phyloP scores from a whole-genome alignment of 2,113 vertebrate genomes.

The Echinops telfairi region DNA sequence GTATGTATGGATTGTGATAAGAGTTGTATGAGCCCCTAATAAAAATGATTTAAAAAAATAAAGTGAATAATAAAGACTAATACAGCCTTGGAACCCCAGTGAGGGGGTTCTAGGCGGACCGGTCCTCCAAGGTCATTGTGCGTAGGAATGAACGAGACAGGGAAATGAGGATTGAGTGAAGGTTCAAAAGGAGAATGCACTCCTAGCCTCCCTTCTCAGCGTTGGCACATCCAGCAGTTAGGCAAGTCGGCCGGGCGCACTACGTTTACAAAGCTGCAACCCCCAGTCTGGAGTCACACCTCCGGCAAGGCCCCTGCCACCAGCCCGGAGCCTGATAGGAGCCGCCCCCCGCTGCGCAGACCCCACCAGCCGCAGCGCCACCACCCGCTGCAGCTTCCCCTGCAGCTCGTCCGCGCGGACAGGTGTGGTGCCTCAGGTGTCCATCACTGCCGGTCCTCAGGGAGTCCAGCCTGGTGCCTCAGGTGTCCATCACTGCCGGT shows the following conservation, averaged over 20 bases:
- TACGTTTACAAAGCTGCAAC: conserved; percentile 89
- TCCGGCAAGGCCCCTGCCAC: conserved; percentile 93
- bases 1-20: too few species aligned
- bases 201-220: too few species aligned
- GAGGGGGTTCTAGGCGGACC: too few species aligned
- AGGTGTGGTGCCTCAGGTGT: conserved; percentile 95
- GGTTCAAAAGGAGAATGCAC: too few species aligned
- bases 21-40: too few species aligned
- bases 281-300: conserved; percentile 92
- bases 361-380: conserved; percentile 85
- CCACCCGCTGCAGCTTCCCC: conserved; percentile 89
- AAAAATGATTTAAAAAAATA: too few species aligned
- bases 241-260: fast-evolving
- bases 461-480: conserved; percentile 90
- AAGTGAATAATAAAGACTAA: too few species aligned
- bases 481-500: conserved; percentile 94
- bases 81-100: too few species aligned
- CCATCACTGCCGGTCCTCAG: conserved; percentile 91
- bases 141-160: too few species aligned
- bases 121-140: not conserved
- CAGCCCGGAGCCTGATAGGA: conserved; percentile 81
- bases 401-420: conserved; percentile 90
- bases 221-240: fast-evolving
- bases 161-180: too few species aligned
- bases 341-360: conserved; percentile 83